These are phyloP conservation scores for Acanthaster planci DNA, from an alignment of 35 echinoderm and acorn worm species.

Conservation along the genomic window DNA sequence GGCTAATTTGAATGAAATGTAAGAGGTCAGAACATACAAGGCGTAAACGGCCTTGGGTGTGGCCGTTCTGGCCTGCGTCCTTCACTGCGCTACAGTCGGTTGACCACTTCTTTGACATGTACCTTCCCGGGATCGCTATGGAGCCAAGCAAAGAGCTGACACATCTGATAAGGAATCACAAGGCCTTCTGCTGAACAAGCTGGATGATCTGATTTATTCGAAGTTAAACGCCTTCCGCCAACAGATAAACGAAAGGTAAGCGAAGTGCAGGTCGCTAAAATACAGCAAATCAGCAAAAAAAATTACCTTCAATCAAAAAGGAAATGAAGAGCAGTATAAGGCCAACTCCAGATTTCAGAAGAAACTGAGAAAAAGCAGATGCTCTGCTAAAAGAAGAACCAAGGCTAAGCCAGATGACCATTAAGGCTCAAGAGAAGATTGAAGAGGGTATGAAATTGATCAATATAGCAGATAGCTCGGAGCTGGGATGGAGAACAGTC, in stretches of 20 bases:
- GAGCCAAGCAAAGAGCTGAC: no score
- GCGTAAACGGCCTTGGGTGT: neutral
- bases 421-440: neutral
- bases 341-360: no score
- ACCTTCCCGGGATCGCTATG: no score
- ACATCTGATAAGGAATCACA: no score
- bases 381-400: neutral
- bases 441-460: constrained; percentile 23
- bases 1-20: no score
- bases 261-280: neutral
- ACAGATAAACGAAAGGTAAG: constrained; percentile 4
- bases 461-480: neutral
- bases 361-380: no score
- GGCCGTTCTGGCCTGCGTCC: neutral
- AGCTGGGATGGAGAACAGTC: neutral
- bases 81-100: neutral
- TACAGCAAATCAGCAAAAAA: neutral
- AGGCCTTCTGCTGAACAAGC: neutral
- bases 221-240: neutral
- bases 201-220: neutral
- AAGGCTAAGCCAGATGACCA: neutral
- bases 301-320: no score
- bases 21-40: no score
- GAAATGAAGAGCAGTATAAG: no score
- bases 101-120: no score